Conservation (phyloP, 2,888 invertebrate genomes). For the Spodoptera littoralis region DNA sequence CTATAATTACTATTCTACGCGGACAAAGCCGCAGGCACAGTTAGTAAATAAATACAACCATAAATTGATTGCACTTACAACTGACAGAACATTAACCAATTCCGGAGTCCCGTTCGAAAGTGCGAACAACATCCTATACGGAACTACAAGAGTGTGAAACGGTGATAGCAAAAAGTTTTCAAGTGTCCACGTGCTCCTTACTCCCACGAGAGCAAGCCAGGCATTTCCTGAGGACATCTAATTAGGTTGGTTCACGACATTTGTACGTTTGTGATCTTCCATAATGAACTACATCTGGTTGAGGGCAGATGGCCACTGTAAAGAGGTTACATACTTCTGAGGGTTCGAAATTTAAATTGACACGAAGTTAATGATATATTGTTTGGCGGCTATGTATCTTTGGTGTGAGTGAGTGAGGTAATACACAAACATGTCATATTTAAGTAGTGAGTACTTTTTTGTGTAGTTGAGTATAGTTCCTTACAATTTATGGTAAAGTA, state of each 20-base stretch:
- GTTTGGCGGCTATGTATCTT: no score
- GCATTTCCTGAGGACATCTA: slow-evolving; percentile 69
- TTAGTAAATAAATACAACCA: no score
- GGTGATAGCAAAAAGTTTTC: slow-evolving; percentile 71
- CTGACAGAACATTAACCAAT: slow-evolving; percentile 6
- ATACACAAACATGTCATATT: no score
- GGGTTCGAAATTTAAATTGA: slow-evolving; percentile 29
- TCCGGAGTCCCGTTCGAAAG: slow-evolving; percentile 25
- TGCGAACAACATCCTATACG: slow-evolving; percentile 66
- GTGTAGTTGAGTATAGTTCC: no score
- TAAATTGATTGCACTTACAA: background rate
- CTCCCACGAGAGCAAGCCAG: slow-evolving; percentile 78
- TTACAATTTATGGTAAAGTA: no score
- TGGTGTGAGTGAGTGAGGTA: no score
- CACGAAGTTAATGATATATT: no score
- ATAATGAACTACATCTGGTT: slow-evolving; percentile 52
- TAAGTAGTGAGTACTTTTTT: no score
- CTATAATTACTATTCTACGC: no score
- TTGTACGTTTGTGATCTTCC: slow-evolving; percentile 54
- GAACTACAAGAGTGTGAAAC: slow-evolving; percentile 71
- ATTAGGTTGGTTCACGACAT: slow-evolving; percentile 70
- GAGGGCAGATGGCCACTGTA: slow-evolving; percentile 47
- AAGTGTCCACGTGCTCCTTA: slow-evolving; percentile 74
- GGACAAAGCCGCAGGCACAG: no score
- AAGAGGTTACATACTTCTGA: background rate